Percentiles rank a stretch among this genome's conserved stretches.
Evolutionary conservation across 2,888 invertebrate species (phyloP).

Genomic region (Ophion ventricosus): DNA sequence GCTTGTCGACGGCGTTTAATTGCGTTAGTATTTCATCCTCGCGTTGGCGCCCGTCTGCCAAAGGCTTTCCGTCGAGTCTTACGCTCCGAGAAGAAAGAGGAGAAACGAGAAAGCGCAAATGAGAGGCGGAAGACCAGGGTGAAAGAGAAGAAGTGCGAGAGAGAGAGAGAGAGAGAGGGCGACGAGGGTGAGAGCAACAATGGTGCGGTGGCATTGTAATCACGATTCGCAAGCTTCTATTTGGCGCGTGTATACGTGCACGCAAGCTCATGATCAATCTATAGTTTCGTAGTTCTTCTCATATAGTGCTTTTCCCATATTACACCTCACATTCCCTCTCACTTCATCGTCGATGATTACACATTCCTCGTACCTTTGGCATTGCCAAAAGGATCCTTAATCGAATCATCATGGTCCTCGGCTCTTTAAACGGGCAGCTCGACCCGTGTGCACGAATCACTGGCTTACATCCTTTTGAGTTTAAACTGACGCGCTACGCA

Average conservation of each 20-base stretch:
- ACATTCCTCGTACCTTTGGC: background rate
- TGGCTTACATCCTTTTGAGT: too few relatives aligned
- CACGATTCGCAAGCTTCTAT: conserved; percentile 38
- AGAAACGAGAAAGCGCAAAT: conserved; percentile 12
- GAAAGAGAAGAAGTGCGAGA: conserved; percentile 9
- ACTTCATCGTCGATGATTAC: conserved; percentile 11
- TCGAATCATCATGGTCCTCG: conserved; percentile 17
- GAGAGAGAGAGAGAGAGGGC: conserved; percentile 5
- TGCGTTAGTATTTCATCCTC: conserved; percentile 81
- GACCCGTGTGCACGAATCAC: background rate
- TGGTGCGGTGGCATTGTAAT: conserved; percentile 38
- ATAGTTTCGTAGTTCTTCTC: conserved; percentile 18
- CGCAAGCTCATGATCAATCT: conserved; percentile 3
- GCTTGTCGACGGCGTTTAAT: conserved; percentile 80
- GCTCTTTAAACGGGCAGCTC: background rate
- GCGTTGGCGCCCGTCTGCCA: conserved; percentile 55
- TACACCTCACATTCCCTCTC: background rate
- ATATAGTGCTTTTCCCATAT: conserved; percentile 30
- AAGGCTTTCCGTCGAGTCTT: conserved; percentile 65
- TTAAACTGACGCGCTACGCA: too few relatives aligned
- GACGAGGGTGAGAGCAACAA: conserved; percentile 20
- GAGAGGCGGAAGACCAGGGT: conserved; percentile 9
- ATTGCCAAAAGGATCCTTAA: background rate
- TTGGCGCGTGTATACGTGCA: conserved; percentile 23
- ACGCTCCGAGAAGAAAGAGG: conserved; percentile 44